phyloP scores from a whole-genome alignment of 1,140 invertebrate species.

The Euglossa dilemma region DNA sequence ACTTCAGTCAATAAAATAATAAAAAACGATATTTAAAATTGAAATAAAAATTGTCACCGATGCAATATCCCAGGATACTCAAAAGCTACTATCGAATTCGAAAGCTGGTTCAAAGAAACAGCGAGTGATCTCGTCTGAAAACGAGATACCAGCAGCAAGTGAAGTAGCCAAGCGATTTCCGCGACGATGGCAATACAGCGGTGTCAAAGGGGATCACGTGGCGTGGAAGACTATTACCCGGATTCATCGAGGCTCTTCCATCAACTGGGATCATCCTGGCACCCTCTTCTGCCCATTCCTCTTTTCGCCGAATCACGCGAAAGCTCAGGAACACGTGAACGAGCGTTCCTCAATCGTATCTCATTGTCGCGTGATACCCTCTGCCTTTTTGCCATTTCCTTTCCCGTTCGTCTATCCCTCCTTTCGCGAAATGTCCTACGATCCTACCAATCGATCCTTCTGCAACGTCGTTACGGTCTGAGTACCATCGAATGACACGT shows the following conservation, averaged over 20 bases:
- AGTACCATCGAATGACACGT: neutral
- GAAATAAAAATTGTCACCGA: too few relatives aligned
- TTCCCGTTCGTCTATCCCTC: neutral
- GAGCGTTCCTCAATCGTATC: neutral
- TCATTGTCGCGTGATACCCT: constrained; percentile 16
- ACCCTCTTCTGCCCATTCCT: neutral
- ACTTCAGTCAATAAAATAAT: too few relatives aligned
- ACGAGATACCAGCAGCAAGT: neutral
- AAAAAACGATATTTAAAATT: too few relatives aligned
- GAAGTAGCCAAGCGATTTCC: constrained; percentile 6
- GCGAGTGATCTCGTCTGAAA: too few relatives aligned
- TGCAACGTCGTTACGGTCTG: neutral
- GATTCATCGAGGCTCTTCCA: neutral
- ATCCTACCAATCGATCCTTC: neutral
- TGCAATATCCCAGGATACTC: too few relatives aligned
- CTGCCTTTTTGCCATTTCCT: neutral
- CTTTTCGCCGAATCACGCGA: neutral
- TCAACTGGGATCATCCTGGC: constrained; percentile 18
- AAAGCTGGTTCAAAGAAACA: too few relatives aligned
- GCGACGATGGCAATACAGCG: neutral
- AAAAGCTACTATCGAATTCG: too few relatives aligned
- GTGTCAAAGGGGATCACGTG: neutral
- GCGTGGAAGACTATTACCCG: neutral
- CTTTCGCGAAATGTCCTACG: neutral
- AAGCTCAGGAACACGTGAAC: neutral